A percentile compares a stretch with the other conserved stretches of the same genome.
Evolutionary conservation across 2,797 vertebrate species (phyloP).

Genomic region (Pteropus rufus): DNA sequence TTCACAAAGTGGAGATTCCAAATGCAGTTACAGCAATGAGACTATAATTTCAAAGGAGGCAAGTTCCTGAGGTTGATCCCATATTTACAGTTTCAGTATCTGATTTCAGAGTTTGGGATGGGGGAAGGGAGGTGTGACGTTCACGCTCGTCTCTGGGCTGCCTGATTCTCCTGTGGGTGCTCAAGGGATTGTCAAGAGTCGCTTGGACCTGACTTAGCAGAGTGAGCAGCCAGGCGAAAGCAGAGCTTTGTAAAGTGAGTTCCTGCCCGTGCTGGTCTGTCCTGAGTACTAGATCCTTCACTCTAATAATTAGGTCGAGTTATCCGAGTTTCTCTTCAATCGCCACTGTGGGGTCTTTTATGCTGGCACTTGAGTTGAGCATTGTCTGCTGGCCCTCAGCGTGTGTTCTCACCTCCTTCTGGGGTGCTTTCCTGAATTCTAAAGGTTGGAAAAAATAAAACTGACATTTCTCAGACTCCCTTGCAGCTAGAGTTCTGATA

Average conservation of each 20-base stretch:
- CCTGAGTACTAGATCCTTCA: not conserved
- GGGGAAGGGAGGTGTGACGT: not conserved
- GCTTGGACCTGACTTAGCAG: accelerated
- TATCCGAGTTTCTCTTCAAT: not conserved
- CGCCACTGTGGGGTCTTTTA: not conserved
- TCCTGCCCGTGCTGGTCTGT: too few relatives aligned
- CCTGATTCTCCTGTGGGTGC: not conserved
- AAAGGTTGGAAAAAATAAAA: not conserved
- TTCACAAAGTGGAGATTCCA: not conserved
- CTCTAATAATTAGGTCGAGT: not conserved
- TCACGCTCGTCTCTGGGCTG: not conserved
- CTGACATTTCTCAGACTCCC: not conserved
- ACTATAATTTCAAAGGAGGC: not conserved
- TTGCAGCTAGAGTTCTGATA: constrained; percentile 32
- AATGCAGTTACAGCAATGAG: not conserved
- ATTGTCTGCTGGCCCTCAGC: not conserved
- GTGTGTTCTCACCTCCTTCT: not conserved
- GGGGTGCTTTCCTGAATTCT: not conserved
- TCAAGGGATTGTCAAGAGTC: not conserved
- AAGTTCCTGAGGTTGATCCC: not conserved
- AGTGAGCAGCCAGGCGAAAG: not conserved
- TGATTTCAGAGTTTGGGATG: not conserved
- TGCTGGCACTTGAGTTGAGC: not conserved
- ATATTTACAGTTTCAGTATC: not conserved
- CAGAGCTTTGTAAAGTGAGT: not conserved